Conservation (phyloP, 2,797 vertebrate species). For the Sebastes itinus region DNA sequence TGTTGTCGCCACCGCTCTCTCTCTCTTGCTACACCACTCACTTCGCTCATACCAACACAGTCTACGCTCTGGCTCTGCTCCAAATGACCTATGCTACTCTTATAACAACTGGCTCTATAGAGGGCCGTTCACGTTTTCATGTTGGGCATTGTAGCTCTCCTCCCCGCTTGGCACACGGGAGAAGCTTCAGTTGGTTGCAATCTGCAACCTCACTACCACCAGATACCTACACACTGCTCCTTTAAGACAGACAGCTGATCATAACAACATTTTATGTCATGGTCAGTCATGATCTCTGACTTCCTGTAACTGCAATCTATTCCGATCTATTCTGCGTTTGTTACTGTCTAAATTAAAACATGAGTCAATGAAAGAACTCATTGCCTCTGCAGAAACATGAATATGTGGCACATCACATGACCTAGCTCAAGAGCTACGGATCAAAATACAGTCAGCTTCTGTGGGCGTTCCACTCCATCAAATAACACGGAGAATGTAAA, state of each 20-base stretch:
- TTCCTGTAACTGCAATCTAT: background rate
- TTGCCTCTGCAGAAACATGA: background rate
- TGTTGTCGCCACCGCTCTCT: too few species aligned
- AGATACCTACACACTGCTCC: background rate
- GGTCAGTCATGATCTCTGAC: background rate
- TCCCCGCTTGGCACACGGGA: too few species aligned
- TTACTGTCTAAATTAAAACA: background rate
- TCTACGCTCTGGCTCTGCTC: too few species aligned
- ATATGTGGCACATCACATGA: background rate
- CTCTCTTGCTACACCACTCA: too few species aligned
- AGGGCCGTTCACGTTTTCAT: too few species aligned
- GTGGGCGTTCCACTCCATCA: background rate
- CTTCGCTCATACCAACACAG: too few species aligned
- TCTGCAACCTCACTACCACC: too few species aligned
- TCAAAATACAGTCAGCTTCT: slow-evolving; percentile 10
- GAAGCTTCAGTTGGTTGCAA: too few species aligned
- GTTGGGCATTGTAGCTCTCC: too few species aligned
- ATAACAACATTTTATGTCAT: background rate
- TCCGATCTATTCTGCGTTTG: background rate
- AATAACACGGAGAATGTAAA: background rate
- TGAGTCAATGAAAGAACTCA: background rate
- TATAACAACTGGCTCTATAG: too few species aligned
- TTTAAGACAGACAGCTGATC: background rate
- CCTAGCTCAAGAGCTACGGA: background rate
- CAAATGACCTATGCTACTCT: too few species aligned